These are phyloP conservation scores for Aphelenchoides fujianensis DNA, from an alignment of 1,140 invertebrate genomes.

Conservation along the genomic window DNA sequence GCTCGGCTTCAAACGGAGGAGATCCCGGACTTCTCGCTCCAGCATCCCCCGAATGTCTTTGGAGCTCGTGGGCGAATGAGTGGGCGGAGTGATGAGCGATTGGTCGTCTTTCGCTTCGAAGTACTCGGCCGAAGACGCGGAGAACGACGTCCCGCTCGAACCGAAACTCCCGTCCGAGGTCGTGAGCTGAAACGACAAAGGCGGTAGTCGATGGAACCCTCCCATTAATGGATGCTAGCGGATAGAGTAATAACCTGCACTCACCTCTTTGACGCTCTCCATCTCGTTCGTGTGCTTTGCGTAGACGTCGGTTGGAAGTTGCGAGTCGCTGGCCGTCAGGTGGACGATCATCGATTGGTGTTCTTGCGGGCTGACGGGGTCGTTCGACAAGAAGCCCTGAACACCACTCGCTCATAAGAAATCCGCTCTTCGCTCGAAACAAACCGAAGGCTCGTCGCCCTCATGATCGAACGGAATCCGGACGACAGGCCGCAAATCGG, in stretches of 20 bases:
- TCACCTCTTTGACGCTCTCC: neutral
- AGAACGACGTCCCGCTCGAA: too few species aligned
- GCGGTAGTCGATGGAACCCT: too few species aligned
- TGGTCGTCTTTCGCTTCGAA: too few species aligned
- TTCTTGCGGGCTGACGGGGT: too few species aligned
- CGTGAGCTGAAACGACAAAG: too few species aligned
- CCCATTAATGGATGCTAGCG: too few species aligned
- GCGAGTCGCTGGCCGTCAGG: neutral
- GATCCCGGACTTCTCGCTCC: neutral
- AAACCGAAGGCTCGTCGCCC: too few species aligned
- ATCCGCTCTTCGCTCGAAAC: too few species aligned
- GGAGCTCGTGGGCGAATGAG: neutral
- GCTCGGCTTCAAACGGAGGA: slow-evolving; percentile 1
- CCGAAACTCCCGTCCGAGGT: too few species aligned
- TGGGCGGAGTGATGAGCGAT: neutral
- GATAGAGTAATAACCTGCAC: neutral
- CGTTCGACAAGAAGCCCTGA: too few species aligned
- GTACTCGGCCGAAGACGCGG: too few species aligned
- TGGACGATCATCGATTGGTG: neutral
- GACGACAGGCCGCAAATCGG: slow-evolving; percentile 16
- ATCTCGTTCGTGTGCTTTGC: neutral
- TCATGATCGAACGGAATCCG: neutral
- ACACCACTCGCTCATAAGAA: too few species aligned
- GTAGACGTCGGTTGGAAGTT: neutral
- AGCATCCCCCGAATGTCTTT: neutral